Evolutionary conservation across 2,888 invertebrate species (phyloP).

Genomic region (Dryobota labecula): DNA sequence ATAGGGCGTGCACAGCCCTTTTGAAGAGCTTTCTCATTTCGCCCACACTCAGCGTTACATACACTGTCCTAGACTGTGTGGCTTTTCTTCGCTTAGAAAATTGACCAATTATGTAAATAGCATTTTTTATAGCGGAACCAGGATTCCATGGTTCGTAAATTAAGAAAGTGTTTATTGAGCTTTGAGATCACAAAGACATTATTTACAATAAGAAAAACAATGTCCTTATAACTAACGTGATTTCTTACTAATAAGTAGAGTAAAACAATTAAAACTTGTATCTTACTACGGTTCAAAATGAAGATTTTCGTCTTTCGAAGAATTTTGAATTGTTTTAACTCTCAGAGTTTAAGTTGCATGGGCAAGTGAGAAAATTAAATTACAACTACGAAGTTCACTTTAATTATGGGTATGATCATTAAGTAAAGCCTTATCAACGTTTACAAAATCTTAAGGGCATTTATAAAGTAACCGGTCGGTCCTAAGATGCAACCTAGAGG

Average conservation of each 20-base stretch:
- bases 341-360: not conserved
- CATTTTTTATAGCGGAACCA: conserved; percentile 6
- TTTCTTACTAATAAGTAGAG: too few relatives aligned
- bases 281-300: not conserved
- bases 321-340: not conserved
- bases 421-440: not conserved
- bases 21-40: conserved; percentile 53
- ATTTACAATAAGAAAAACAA: not conserved
- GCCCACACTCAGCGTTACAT: conserved; percentile 12
- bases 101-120: conserved; percentile 40
- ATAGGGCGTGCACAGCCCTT: conserved; percentile 36
- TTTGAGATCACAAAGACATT: not conserved
- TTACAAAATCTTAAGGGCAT: not conserved
- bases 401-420: not conserved
- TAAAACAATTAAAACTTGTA: not conserved
- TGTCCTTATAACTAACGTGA: not conserved
- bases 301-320: not conserved
- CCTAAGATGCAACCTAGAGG: conserved; percentile 24
- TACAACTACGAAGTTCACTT: not conserved
- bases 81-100: conserved; percentile 32
- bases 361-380: too few relatives aligned
- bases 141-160: conserved; percentile 7
- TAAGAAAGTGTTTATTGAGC: conserved; percentile 7
- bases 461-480: conserved; percentile 2
- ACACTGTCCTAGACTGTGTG: conserved; percentile 18